Conservation (phyloP, 35 echinoderm and acorn worm genomes). For the Nesometra sesokonis region DNA sequence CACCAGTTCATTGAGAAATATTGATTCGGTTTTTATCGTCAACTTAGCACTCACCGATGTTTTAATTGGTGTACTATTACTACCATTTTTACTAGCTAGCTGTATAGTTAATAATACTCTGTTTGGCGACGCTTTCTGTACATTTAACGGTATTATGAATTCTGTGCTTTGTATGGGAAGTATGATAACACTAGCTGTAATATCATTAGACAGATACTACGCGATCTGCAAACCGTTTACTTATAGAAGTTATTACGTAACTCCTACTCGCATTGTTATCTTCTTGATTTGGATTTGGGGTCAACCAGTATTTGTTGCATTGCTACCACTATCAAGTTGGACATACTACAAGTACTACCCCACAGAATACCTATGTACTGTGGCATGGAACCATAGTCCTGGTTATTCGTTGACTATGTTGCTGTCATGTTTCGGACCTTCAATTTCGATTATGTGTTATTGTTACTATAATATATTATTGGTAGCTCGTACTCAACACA, state of each 20-base stretch:
- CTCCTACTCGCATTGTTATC: background rate
- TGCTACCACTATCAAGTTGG: constrained; percentile 43
- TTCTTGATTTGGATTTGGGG: constrained; percentile 46
- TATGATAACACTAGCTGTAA: constrained; percentile 44
- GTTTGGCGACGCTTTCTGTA: constrained; percentile 29
- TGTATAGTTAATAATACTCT: constrained; percentile 19
- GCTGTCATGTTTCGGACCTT: background rate
- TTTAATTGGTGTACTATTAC: constrained; percentile 22
- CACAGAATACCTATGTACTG: constrained; percentile 52
- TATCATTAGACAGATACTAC: constrained; percentile 58
- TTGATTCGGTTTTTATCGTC: constrained; percentile 51
- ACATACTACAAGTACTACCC: constrained; percentile 39
- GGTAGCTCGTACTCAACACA: constrained; percentile 34
- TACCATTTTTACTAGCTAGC: constrained; percentile 45
- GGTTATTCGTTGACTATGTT: constrained; percentile 21
- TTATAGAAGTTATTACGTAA: constrained; percentile 6
- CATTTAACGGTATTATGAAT: constrained; percentile 12
- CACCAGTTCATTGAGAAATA: background rate
- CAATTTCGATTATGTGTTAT: constrained; percentile 48
- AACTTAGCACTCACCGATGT: constrained; percentile 62
- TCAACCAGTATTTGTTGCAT: constrained; percentile 28
- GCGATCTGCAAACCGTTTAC: constrained; percentile 47
- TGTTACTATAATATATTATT: constrained; percentile 51
- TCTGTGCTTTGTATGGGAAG: constrained; percentile 30
- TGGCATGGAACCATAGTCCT: constrained; percentile 30